Evolutionary conservation across 2,797 vertebrate species (phyloP).

Genomic region (Acipenser oxyrinchus): DNA sequence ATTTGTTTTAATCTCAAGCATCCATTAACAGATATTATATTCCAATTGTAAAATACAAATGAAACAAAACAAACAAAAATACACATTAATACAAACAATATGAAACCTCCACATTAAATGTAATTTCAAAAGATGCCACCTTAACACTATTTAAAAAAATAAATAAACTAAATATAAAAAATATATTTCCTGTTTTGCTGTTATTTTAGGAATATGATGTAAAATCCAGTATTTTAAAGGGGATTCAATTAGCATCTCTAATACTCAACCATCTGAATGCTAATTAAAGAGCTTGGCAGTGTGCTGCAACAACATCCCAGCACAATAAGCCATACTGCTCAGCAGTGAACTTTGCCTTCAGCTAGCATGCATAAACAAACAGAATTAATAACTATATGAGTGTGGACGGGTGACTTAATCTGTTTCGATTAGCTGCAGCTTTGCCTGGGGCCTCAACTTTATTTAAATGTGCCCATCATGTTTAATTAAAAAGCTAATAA

Average conservation of each 20-base stretch:
- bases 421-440: conserved; percentile 48
- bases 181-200: background rate
- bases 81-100: too few species aligned
- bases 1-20: too few species aligned
- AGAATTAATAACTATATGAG: conserved; percentile 51
- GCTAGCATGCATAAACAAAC: conserved; percentile 52
- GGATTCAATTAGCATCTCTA: conserved; percentile 35
- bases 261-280: conserved; percentile 40
- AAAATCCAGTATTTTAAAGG: conserved; percentile 29
- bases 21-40: too few species aligned
- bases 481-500: conserved; percentile 66
- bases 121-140: too few species aligned
- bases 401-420: conserved; percentile 56
- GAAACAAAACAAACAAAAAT: too few species aligned
- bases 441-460: conserved; percentile 47
- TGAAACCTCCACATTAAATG: too few species aligned
- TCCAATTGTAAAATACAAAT: too few species aligned
- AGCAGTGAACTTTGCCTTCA: conserved; percentile 39
- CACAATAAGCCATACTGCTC: conserved; percentile 37
- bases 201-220: conserved; percentile 13
- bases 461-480: conserved; percentile 59
- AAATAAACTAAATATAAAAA: too few species aligned
- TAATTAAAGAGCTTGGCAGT: conserved; percentile 37
- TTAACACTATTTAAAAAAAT: too few species aligned
- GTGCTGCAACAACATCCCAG: conserved; percentile 41